Percentiles rank a stretch among this genome's conserved stretches.
phyloP scores from a whole-genome alignment of 53 echinoderm and acorn worm species.

The Paelopatides confundens region DNA sequence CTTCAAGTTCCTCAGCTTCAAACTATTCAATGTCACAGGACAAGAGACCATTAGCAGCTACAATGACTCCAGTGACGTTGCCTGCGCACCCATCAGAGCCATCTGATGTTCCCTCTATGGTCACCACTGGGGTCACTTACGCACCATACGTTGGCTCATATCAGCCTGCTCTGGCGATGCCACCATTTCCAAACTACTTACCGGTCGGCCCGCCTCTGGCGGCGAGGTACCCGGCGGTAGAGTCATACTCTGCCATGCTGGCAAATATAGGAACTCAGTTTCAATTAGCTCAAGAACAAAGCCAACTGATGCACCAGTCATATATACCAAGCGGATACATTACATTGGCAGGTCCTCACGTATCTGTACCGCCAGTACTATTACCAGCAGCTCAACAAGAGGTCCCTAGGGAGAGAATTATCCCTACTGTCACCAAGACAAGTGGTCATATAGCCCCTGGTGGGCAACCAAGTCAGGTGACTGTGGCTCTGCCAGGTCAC shows the following conservation, averaged over 20 bases:
- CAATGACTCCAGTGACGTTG: slow-evolving; percentile 43
- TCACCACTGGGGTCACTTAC: slow-evolving; percentile 22
- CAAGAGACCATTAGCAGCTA: not conserved
- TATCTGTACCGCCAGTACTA: slow-evolving; percentile 45
- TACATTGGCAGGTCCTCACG: slow-evolving; percentile 48
- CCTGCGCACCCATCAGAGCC: slow-evolving; percentile 8
- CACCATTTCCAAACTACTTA: slow-evolving; percentile 27
- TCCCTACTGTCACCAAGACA: not conserved
- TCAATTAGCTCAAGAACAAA: slow-evolving; percentile 78
- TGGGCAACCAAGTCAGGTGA: not conserved
- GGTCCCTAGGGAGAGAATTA: not conserved
- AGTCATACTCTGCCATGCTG: slow-evolving; percentile 96
- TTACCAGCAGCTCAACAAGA: slow-evolving; percentile 43
- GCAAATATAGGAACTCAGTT: slow-evolving; percentile 96
- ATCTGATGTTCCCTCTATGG: not conserved
- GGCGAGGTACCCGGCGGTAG: slow-evolving; percentile 69
- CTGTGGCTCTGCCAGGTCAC: not conserved
- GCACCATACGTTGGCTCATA: slow-evolving; percentile 21
- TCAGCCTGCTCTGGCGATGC: slow-evolving; percentile 4
- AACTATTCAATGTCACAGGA: not conserved
- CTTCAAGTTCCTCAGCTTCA: not conserved
- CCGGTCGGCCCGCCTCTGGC: not conserved
- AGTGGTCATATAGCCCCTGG: not conserved
- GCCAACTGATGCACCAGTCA: slow-evolving; percentile 55
- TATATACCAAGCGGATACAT: slow-evolving; percentile 71